Conservation (phyloP, 2,888 invertebrate species). For the Latrodectus elegans region DNA sequence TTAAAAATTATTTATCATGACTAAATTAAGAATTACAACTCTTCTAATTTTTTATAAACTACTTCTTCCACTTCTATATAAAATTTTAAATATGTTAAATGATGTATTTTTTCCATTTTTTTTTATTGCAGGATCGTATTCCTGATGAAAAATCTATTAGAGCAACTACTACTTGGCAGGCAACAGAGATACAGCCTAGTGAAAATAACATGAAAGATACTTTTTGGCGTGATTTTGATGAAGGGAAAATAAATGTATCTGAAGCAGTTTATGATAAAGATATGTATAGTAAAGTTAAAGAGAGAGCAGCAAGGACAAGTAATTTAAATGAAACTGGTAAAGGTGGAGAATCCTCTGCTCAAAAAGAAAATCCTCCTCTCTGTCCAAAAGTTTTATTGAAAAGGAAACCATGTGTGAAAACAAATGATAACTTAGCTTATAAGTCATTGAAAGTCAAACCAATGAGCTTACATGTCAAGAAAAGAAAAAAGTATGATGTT, state of each 20-base stretch:
- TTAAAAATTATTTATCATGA: too few relatives aligned
- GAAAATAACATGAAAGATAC: conserved; percentile 71
- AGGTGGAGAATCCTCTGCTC: conserved; percentile 9
- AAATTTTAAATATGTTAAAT: too few relatives aligned
- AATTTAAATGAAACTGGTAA: conserved; percentile 28
- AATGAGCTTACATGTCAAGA: conserved; percentile 43
- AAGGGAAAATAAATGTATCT: conserved; percentile 73
- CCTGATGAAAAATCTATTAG: too few relatives aligned
- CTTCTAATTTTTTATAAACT: too few relatives aligned
- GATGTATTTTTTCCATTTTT: too few relatives aligned
- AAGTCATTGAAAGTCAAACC: conserved; percentile 54
- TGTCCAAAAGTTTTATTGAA: conserved; percentile 63
- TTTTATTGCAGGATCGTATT: too few relatives aligned
- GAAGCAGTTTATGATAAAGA: conserved; percentile 73
- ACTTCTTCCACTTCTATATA: too few relatives aligned
- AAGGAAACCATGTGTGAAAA: conserved; percentile 39
- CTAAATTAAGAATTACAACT: too few relatives aligned
- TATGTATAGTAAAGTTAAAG: conserved; percentile 75
- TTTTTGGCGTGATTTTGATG: conserved; percentile 75
- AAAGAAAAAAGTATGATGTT: conserved; percentile 62
- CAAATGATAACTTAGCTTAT: conserved; percentile 26
- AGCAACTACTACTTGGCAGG: conserved; percentile 69
- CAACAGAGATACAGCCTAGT: conserved; percentile 43
- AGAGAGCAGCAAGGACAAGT: conserved; percentile 53
- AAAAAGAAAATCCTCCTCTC: conserved; percentile 49